Evolutionary conservation across 2,888 invertebrate genomes (phyloP), one percentile per base, ranked within the genome.

Genomic region (Ariolimax columbianus): DNA sequence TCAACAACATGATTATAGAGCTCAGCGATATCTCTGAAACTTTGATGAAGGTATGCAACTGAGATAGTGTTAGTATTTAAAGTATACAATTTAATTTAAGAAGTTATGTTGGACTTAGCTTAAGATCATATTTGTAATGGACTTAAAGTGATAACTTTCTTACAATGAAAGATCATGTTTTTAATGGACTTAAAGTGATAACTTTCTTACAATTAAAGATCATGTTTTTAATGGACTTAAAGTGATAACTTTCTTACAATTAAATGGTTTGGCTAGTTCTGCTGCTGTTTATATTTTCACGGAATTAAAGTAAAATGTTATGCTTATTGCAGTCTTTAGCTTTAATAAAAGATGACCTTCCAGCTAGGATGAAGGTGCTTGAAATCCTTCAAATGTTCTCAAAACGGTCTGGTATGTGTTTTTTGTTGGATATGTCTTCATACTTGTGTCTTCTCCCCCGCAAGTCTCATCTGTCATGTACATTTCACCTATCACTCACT

Each of bases 11-110:
- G 55, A 90, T 93, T 77, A 90, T 94, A n/a, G 93, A 93, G 84
- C 88, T 90, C 79, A 94, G 94, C 90, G 94, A 94, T 87, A 91
- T 94, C 36, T 91, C 93, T 4, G 94, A 93, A 88, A 94, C 94
- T 2, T 89, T 94, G 17, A 92, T 94, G 17, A 94, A 94, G 90
- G 93, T 93, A 47, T 75, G 84, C 47, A 51, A 4, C 2, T n/a
- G 4, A 63, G 2, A 4, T 63, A 14, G 7, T n/a, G 6, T 55
- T 55, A 47, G 14, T 47, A 14, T 47, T 11, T 47, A 47, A 47
- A 47, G 7, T 47, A 47, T 55, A 23, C 23, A 17, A 17, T 55
- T 55, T 14, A 55, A 55, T 55, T 47, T 47, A 47, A 11, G 14
- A 7, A 47, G 55, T 55, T 55, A n/a, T n/a, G n/a, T n/a, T n/a